Evolutionary conservation across 2,797 vertebrate species (phyloP), one percentile per base, ranked within the genome.

Genomic region (Trachops cirrhosus): DNA sequence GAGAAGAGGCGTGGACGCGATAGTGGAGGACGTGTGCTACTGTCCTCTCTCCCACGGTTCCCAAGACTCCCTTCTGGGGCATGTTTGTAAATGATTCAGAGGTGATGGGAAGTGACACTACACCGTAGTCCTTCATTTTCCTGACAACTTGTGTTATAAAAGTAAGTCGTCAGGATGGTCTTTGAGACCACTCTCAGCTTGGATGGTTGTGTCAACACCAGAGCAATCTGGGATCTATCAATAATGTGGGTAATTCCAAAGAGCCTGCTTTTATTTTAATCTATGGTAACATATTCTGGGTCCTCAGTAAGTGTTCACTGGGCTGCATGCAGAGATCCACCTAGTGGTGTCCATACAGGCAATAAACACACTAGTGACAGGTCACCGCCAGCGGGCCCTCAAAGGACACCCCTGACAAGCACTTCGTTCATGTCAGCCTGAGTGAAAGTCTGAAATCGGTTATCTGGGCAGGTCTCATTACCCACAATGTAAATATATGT

Each of bases 91-190:
- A 59, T 62, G 44, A 79, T 14, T 41, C 83, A 29, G 6, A 71
- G 39, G 44, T 54, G 75, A 67, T 10, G 32, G 64, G 34, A 91
- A 89, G 18, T 34, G 46, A 79, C 44, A 15, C 15, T 4, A 0
- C 8, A 32, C 57, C 5, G 0, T 0, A 16, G 70, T 26, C 80
- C 77, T 93, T 86, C 83, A 50, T 85, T 87, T 86, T 93, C 92
- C 96, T 82, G 93, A 93, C 77, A 87, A 50, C 68, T n/a, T 78
- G 59, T 95, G 59, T 95, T 88, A 24, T 32, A 21, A 67, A 83
- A 77, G 64, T 79, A 78, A 73, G 34, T 67, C 48, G 2, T 14
- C 2, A 18, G 0, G 14, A 32, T 9, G 71, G 48, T 52, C 79
- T 62, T 44, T 6, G 29, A 10, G n/a, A 26, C 79, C 70, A 16